These are phyloP conservation scores for Telenomus remus DNA, from an alignment of 1,140 invertebrate genomes.

Conservation along the genomic window DNA sequence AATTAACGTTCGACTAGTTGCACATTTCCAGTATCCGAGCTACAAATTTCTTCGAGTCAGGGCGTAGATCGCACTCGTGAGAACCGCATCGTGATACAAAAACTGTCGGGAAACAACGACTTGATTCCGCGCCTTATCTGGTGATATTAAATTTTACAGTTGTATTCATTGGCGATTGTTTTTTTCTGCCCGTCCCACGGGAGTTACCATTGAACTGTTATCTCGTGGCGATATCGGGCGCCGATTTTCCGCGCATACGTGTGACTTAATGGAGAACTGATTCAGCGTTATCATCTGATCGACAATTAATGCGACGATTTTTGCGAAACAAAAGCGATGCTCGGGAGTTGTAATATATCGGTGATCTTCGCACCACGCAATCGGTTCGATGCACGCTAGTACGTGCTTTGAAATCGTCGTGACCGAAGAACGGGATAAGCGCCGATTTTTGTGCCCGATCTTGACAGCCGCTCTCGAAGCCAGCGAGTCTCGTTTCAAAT, in stretches of 20 bases:
- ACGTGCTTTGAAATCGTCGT: constrained; percentile 52
- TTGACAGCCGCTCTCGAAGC: constrained; percentile 34
- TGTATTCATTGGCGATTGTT: constrained; percentile 16
- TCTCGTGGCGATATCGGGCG: constrained; percentile 16
- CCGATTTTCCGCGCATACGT: constrained; percentile 31
- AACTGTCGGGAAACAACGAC: constrained; percentile 25
- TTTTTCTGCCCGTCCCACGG: not conserved
- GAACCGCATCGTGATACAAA: not conserved
- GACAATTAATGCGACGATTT: constrained; percentile 38
- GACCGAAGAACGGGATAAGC: constrained; percentile 54
- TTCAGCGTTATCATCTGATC: constrained; percentile 33
- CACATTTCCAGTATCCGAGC: too few species aligned
- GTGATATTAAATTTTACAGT: constrained; percentile 25
- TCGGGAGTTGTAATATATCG: constrained; percentile 27
- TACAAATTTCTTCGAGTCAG: too few species aligned
- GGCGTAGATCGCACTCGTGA: too few species aligned
- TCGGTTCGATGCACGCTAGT: constrained; percentile 45
- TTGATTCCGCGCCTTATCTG: constrained; percentile 32
- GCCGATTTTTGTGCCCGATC: constrained; percentile 31
- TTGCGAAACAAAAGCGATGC: constrained; percentile 12
- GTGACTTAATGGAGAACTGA: constrained; percentile 38
- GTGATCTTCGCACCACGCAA: constrained; percentile 42
- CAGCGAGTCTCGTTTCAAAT: constrained; percentile 22
- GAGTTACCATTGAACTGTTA: constrained; percentile 22
- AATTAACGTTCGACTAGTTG: too few species aligned